These are phyloP conservation scores for Atherinomorus stipes DNA, from an alignment of 2,113 vertebrate species.

Conservation along the genomic window DNA sequence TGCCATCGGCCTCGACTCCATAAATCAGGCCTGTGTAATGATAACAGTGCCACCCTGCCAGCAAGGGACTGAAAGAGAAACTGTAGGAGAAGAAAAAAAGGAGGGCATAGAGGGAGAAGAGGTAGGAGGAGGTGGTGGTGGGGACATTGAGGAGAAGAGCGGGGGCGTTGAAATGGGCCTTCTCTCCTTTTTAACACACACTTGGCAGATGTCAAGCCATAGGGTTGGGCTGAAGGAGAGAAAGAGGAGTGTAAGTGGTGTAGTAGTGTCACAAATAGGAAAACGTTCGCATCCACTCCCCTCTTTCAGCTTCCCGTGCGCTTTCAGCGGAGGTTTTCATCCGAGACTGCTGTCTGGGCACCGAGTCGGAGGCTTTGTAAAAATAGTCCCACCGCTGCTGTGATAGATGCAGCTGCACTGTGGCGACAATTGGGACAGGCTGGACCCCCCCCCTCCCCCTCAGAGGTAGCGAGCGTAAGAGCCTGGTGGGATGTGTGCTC, in stretches of 20 bases:
- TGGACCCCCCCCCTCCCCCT: conserved; percentile 74
- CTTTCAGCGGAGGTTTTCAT: conserved; percentile 71
- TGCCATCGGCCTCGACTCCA: conserved; percentile 95
- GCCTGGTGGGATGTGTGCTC: conserved; percentile 79
- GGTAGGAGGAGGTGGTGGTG: conserved; percentile 64
- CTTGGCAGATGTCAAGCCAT: conserved; percentile 79
- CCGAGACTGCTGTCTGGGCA: conserved; percentile 66
- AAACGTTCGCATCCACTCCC: conserved; percentile 66
- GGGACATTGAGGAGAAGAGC: conserved; percentile 66
- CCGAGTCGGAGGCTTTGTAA: conserved; percentile 72
- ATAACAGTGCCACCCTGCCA: conserved; percentile 95
- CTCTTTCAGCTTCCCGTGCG: conserved; percentile 60
- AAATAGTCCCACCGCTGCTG: conserved; percentile 78
- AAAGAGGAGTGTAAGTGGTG: conserved; percentile 68
- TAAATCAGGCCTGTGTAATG: conserved; percentile 96
- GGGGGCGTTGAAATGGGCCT: conserved; percentile 65
- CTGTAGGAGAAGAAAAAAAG: conserved; percentile 55
- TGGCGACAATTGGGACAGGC: conserved; percentile 81
- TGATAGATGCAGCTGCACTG: conserved; percentile 82
- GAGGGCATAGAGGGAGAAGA: conserved; percentile 70
- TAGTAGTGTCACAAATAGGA: conserved; percentile 74
- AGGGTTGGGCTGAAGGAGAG: conserved; percentile 70
- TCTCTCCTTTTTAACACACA: conserved; percentile 76
- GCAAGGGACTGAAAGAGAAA: conserved; percentile 88
- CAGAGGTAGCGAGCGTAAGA: conserved; percentile 62